A percentile compares a stretch with the other conserved stretches of the same genome.
These are phyloP conservation scores for Plagodis dolabraria DNA, from an alignment of 2,888 invertebrate genomes.

Conservation along the genomic window DNA sequence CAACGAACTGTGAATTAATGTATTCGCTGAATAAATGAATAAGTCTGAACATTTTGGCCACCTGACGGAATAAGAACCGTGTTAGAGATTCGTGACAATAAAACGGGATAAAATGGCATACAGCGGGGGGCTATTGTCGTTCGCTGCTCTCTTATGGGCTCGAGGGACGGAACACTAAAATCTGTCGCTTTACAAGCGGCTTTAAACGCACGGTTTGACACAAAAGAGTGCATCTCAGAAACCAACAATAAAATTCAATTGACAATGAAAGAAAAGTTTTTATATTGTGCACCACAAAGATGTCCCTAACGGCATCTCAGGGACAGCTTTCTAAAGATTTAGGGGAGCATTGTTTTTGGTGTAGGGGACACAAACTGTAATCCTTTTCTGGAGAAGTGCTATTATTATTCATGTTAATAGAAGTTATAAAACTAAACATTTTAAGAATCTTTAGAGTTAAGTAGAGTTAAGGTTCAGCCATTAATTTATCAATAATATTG, in stretches of 20 bases:
- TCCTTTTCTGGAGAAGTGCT: conserved; percentile 47
- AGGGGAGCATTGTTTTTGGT: conserved; percentile 73
- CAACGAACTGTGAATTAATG: conserved; percentile 53
- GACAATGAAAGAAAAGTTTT: conserved; percentile 75
- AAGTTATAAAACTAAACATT: conserved; percentile 25
- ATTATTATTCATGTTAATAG: conserved; percentile 25
- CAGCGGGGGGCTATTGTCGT: conserved; percentile 77
- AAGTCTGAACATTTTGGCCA: conserved; percentile 64
- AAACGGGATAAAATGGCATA: conserved; percentile 72
- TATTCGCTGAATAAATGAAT: conserved; percentile 61
- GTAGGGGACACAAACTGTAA: conserved; percentile 58
- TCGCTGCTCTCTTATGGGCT: conserved; percentile 69
- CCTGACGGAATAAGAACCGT: conserved; percentile 67
- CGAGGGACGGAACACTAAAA: conserved; percentile 52
- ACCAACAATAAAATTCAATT: conserved; percentile 84
- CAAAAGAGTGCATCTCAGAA: conserved; percentile 81
- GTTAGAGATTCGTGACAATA: conserved; percentile 65
- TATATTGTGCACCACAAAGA: conserved; percentile 63
- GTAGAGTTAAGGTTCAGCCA: no score
- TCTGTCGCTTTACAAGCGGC: conserved; percentile 71
- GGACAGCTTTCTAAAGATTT: conserved; percentile 76
- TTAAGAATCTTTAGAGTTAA: no score
- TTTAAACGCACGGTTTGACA: conserved; percentile 81
- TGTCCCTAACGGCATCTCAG: conserved; percentile 71
- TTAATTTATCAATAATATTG: no score